Evolutionary conservation across 2,888 invertebrate species (phyloP).

Genomic region (Sphinx pinastri): DNA sequence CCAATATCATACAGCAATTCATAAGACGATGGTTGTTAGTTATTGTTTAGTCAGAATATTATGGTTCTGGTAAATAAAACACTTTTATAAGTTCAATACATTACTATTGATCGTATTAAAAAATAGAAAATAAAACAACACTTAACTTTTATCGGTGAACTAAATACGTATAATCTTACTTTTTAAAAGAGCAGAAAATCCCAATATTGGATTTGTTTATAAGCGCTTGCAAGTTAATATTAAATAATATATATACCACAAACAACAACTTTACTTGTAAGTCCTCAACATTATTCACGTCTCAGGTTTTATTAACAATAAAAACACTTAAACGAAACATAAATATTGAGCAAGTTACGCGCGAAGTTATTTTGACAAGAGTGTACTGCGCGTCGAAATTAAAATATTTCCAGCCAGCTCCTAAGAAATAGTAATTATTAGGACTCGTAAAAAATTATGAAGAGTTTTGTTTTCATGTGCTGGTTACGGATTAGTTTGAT

Average conservation of each 20-base stretch:
- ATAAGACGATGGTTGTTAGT: too few species aligned
- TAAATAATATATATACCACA: not conserved
- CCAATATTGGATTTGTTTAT: too few species aligned
- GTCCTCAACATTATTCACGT: not conserved
- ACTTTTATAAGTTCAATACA: too few species aligned
- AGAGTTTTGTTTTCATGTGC: not conserved
- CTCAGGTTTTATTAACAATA: not conserved
- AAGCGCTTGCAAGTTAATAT: too few species aligned
- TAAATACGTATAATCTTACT: too few species aligned
- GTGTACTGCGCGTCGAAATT: constrained; percentile 16
- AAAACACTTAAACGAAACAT: not conserved
- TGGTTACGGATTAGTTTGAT: not conserved
- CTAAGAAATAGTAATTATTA: not conserved
- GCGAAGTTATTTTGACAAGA: not conserved
- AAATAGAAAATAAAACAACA: too few species aligned
- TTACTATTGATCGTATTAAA: too few species aligned
- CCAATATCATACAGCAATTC: too few species aligned
- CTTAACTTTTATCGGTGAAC: too few species aligned
- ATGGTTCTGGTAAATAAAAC: too few species aligned
- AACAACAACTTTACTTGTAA: not conserved
- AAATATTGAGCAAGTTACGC: not conserved
- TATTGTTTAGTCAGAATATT: too few species aligned
- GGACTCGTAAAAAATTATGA: not conserved
- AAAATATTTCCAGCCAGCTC: constrained; percentile 15
- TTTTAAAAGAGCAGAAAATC: too few species aligned